phyloP scores from a whole-genome alignment of 2,797 vertebrate genomes.

The Furcifer pardalis region DNA sequence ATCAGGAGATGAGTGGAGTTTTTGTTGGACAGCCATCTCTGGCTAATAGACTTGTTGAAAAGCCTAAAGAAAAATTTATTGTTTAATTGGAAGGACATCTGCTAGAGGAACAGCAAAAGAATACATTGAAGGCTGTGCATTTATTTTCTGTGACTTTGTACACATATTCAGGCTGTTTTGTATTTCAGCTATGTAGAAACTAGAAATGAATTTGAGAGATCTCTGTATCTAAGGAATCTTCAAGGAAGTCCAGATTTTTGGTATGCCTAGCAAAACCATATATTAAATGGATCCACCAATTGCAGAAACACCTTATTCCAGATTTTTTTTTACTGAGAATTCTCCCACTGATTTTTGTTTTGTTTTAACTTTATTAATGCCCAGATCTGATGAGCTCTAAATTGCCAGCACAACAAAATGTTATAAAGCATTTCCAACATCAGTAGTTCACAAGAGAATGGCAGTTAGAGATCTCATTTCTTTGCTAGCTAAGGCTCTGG shows the following conservation, averaged over 20 bases:
- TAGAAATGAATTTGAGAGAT: background rate
- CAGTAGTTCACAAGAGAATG: accelerated
- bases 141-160: background rate
- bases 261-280: too few relatives aligned
- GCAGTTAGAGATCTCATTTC: background rate
- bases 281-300: too few relatives aligned
- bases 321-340: too few relatives aligned
- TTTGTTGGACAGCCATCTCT: background rate
- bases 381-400: background rate
- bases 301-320: too few relatives aligned
- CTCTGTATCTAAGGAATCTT: background rate
- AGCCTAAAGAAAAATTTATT: background rate
- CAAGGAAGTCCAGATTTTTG: background rate
- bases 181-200: background rate
- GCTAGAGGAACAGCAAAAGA: background rate
- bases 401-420: background rate
- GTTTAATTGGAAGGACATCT: background rate
- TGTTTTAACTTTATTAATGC: background rate
- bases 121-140: background rate
- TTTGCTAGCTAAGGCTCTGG: background rate
- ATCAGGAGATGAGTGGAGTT: too few relatives aligned
- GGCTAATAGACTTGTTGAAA: background rate
- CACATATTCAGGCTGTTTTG: background rate
- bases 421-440: background rate
- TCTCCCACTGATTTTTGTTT: too few relatives aligned